Conservation (phyloP, 1,140 invertebrate genomes). For the Drosophila punjabiensis region DNA sequence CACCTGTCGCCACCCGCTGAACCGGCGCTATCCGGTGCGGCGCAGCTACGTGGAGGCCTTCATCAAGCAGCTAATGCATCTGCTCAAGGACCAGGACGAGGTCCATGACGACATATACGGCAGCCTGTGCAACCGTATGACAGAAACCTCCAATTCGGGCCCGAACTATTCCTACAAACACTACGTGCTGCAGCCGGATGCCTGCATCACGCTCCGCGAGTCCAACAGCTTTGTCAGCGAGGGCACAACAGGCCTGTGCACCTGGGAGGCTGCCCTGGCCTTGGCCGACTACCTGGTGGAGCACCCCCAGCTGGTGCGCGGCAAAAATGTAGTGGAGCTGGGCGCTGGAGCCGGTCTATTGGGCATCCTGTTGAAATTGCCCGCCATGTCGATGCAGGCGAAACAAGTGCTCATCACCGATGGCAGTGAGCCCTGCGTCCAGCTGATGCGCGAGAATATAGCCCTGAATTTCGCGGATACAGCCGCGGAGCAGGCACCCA, state of each 20-base stretch:
- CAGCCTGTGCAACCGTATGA: conserved; percentile 53
- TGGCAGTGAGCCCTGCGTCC: conserved; percentile 70
- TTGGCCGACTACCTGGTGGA: conserved; percentile 72
- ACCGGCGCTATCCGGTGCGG: conserved; percentile 63
- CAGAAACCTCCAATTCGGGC: not conserved
- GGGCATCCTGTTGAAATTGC: conserved; percentile 68
- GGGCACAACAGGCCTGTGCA: conserved; percentile 81
- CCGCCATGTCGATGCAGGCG: conserved; percentile 25
- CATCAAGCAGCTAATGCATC: conserved; percentile 68
- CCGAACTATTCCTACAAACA: conserved; percentile 69
- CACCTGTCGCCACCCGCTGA: conserved; percentile 64
- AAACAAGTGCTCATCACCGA: conserved; percentile 70
- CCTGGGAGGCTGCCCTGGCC: conserved; percentile 79
- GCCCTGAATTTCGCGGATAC: conserved; percentile 51
- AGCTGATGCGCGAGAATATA: conserved; percentile 76
- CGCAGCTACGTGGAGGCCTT: conserved; percentile 75
- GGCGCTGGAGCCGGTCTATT: conserved; percentile 76
- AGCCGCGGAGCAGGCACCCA: conserved; percentile 4
- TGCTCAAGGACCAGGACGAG: conserved; percentile 65
- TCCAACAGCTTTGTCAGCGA: conserved; percentile 77
- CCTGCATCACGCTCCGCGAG: conserved; percentile 64
- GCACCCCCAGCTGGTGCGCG: conserved; percentile 39
- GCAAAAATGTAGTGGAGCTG: conserved; percentile 71
- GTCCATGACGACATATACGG: conserved; percentile 77
- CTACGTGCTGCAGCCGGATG: conserved; percentile 54